A percentile compares a stretch with the other conserved stretches of the same genome.
Evolutionary conservation across 2,888 invertebrate species (phyloP).

Genomic region (Molorchus minor): DNA sequence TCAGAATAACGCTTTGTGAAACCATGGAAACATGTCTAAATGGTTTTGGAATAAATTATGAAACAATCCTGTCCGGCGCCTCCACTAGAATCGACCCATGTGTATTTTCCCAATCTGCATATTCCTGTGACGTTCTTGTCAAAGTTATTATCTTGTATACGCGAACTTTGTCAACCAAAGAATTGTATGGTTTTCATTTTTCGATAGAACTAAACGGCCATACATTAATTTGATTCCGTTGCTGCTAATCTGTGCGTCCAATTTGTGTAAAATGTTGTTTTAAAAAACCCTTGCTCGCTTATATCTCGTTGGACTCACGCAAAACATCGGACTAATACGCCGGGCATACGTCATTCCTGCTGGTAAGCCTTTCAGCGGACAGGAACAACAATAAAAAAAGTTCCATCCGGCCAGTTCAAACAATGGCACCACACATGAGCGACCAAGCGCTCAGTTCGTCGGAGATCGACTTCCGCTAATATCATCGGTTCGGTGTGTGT

Average conservation of each 20-base stretch:
- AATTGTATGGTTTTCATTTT: too few relatives aligned
- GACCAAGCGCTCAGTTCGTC: conserved; percentile 48
- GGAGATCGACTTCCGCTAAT: conserved; percentile 49
- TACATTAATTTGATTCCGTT: too few relatives aligned
- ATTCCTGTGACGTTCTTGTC: too few relatives aligned
- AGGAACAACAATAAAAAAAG: conserved; percentile 40
- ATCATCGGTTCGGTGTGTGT: conserved; percentile 43
- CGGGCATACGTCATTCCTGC: conserved; percentile 19
- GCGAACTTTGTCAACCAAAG: too few relatives aligned
- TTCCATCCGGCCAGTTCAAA: conserved; percentile 49
- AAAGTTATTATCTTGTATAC: too few relatives aligned
- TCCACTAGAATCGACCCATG: too few relatives aligned
- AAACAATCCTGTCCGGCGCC: too few relatives aligned
- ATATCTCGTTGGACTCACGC: neutral
- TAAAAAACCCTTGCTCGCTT: conserved; percentile 5
- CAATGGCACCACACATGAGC: conserved; percentile 50
- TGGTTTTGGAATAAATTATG: too few relatives aligned
- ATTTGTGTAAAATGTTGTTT: conserved; percentile 18
- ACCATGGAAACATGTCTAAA: too few relatives aligned
- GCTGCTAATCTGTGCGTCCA: conserved; percentile 14
- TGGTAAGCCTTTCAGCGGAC: conserved; percentile 27
- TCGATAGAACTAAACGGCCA: too few relatives aligned
- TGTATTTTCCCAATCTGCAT: too few relatives aligned
- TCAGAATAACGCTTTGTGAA: too few relatives aligned
- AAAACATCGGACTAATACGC: conserved; percentile 23